Evolutionary conservation across 2,113 vertebrate genomes (phyloP), one percentile per base, ranked within the genome.

Genomic region (Oceanodroma tethys): DNA sequence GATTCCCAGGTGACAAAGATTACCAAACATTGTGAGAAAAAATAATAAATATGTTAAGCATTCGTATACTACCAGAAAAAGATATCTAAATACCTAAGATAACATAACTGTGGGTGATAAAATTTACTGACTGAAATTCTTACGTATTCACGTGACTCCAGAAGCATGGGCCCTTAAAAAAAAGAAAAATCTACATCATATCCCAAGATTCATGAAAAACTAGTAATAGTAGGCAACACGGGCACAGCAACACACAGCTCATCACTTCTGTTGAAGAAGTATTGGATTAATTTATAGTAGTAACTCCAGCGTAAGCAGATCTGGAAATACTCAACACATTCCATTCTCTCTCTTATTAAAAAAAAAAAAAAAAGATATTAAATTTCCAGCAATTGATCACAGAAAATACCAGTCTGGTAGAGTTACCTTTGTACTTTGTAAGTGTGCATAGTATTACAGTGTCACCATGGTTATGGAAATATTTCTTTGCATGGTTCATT

Each of bases 311-410:
- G 0, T 72, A 82, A 87, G 55, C 26, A 59, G 48, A 75, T 94
- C 78, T 95, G 90, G 86, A 96, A 97, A 62, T 73, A 93, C 72
- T 96, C 80, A 95, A 27, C n/a, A 63, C 55, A 74, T 94, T 95
- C 74, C 58, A 78, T 80, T 85, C 27, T 73, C 29, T 78, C 27
- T 43, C 29, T 89, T 36, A 90, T 11, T 59, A 3, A 8, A 27
- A 67, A 72, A 63, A 52, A 78, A 53, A 85, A 18, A 59, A 60
- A 52, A n/a, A 10, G 1, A n/a, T 67, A 70, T 71, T 81, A 58
- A 50, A 88, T 90, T 94, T 95, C 65, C 66, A 95, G 36, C 58
- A 95, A 91, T 6, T 73, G 53, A 36, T 95, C 66, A 73, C 36
- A 89, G 47, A 86, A 96, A 92, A 92, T 55, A 86, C 29, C 72